These are phyloP conservation scores for Bovichtus variegatus DNA, from an alignment of 2,797 vertebrate species.

Conservation along the genomic window DNA sequence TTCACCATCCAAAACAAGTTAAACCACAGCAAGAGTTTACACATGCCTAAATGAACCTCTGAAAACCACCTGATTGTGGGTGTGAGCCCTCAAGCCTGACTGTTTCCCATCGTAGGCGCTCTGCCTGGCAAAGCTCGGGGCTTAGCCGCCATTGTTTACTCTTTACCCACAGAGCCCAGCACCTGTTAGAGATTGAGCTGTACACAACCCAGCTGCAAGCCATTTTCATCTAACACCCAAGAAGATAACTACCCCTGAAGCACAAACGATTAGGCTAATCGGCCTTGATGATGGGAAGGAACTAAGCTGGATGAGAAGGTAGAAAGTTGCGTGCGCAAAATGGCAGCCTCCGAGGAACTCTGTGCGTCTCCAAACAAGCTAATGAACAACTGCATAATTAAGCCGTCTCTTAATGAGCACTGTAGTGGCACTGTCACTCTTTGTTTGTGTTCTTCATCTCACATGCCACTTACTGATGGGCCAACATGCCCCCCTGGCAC, in stretches of 20 bases:
- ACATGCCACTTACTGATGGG: constrained; percentile 44
- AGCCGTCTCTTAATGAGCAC: constrained; percentile 36
- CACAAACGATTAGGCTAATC: constrained; percentile 75
- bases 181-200: constrained; percentile 83
- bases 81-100: constrained; percentile 56
- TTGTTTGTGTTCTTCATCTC: constrained; percentile 61
- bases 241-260: constrained; percentile 68
- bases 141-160: constrained; percentile 78
- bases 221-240: constrained; percentile 80
- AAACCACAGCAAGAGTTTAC: constrained; percentile 61
- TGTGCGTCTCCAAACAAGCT: constrained; percentile 31
- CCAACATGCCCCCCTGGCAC: constrained; percentile 39
- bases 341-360: constrained; percentile 7
- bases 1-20: constrained; percentile 50
- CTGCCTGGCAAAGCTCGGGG: constrained; percentile 67
- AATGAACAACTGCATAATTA: constrained; percentile 14
- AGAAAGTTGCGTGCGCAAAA: constrained; percentile 55
- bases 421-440: constrained; percentile 39
- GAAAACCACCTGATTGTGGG: constrained; percentile 71
- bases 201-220: constrained; percentile 81
- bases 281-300: constrained; percentile 72
- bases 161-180: constrained; percentile 70
- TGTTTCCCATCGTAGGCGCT: constrained; percentile 73
- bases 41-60: constrained; percentile 57
- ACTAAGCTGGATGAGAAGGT: constrained; percentile 52